Evolutionary conservation across 35 echinoderm and acorn worm species (phyloP).

Genomic region (Acanthaster planci): DNA sequence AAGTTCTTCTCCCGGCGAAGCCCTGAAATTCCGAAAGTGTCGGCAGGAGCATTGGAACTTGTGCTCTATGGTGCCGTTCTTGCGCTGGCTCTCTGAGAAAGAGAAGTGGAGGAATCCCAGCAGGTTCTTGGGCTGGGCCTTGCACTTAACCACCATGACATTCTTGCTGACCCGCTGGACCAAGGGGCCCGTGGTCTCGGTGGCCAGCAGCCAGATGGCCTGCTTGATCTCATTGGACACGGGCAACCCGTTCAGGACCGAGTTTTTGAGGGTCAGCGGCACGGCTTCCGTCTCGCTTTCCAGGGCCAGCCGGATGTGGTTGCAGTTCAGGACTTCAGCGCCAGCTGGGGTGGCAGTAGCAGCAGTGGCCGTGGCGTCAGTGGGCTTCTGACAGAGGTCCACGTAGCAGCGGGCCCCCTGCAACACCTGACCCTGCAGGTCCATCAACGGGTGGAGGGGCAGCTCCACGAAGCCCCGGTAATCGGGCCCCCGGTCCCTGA

Average conservation of each 20-base stretch:
- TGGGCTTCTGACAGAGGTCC: conserved; percentile 72
- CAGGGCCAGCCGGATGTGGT: conserved; percentile 72
- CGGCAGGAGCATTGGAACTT: conserved; percentile 91
- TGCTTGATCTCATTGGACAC: conserved; percentile 99
- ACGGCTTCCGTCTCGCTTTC: conserved; percentile 78
- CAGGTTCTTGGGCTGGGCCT: conserved; percentile 81
- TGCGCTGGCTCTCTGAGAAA: conserved; percentile 69
- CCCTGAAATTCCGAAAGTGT: conserved; percentile 79
- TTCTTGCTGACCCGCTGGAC: conserved; percentile 97
- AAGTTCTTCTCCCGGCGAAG: conserved; percentile 64
- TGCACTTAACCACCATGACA: conserved; percentile 98
- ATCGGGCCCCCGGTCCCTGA: conserved; percentile 92
- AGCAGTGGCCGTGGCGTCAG: conserved; percentile 30
- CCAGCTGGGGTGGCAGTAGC: conserved; percentile 12
- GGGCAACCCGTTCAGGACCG: conserved; percentile 82
- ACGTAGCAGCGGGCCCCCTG: conserved; percentile 80
- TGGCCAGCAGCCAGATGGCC: conserved; percentile 94
- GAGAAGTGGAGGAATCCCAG: conserved; percentile 97
- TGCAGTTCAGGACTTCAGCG: conserved; percentile 43
- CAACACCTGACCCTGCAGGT: conserved; percentile 35
- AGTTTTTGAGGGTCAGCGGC: conserved; percentile 93
- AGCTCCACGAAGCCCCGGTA: conserved; percentile 91
- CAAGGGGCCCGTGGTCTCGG: conserved; percentile 94
- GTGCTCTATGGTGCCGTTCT: conserved; percentile 58
- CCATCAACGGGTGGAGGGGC: conserved; percentile 64